Conservation (phyloP, 2,113 vertebrate genomes). For the Phylloscopus trochiloides region DNA sequence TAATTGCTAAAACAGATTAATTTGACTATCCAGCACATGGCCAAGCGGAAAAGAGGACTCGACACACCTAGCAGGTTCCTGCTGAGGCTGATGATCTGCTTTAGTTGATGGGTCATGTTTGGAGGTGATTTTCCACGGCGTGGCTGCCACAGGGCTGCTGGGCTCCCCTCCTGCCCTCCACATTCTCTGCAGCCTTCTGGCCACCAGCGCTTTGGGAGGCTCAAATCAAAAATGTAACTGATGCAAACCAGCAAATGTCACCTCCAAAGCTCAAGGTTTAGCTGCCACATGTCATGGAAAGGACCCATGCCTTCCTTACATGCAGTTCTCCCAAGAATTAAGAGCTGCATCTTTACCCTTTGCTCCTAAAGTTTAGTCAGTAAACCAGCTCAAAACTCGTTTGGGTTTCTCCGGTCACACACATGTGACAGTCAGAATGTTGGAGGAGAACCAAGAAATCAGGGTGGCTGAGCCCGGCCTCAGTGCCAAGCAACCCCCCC, state of each 20-base stretch:
- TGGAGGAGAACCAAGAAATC: neutral
- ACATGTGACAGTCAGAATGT: neutral
- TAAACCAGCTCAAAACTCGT: neutral
- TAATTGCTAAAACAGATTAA: slow-evolving; percentile 43
- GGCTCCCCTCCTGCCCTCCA: neutral
- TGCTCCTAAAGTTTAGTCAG: neutral
- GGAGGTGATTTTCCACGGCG: neutral
- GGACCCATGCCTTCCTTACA: neutral
- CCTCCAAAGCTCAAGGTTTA: neutral
- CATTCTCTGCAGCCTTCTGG: neutral
- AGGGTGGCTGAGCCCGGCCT: neutral
- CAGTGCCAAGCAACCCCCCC: neutral
- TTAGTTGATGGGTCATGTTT: neutral
- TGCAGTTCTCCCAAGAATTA: neutral
- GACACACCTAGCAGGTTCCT: slow-evolving; percentile 40
- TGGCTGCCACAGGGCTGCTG: neutral
- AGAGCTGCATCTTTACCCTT: neutral
- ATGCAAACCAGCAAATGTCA: neutral
- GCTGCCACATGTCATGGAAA: neutral
- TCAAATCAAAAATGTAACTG: neutral
- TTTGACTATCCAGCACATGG: neutral
- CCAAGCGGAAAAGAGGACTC: slow-evolving; percentile 7
- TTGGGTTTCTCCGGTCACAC: neutral
- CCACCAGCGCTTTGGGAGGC: fast-evolving
- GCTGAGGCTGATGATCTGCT: neutral